Evolutionary conservation across 2,797 vertebrate species (phyloP).

Genomic region (Chloroceryle amazona): DNA sequence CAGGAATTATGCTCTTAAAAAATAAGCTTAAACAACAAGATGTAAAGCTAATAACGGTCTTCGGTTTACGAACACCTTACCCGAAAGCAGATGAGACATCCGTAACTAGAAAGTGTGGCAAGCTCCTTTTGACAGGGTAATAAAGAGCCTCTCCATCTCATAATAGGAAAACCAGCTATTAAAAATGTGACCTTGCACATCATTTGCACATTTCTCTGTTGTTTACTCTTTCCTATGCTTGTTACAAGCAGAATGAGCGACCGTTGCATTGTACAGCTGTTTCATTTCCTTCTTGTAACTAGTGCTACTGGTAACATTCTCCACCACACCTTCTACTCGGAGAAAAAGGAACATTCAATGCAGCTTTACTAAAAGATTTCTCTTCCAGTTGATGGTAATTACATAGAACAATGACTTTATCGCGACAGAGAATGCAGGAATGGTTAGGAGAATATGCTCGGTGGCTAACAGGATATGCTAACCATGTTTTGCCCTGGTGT

Average conservation of each 20-base stretch:
- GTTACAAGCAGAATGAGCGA: background rate
- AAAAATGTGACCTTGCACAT: background rate
- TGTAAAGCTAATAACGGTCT: slow-evolving; percentile 60
- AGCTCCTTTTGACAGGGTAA: background rate
- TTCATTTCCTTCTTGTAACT: background rate
- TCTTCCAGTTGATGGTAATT: slow-evolving; percentile 44
- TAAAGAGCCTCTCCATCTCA: background rate
- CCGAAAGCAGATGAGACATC: slow-evolving; percentile 13
- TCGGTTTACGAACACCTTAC: slow-evolving; percentile 48
- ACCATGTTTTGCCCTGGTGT: background rate
- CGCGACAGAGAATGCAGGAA: background rate
- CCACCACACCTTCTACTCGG: background rate
- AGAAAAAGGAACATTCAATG: slow-evolving; percentile 38
- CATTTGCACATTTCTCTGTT: background rate
- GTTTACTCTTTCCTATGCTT: background rate
- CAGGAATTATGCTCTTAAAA: slow-evolving; percentile 39
- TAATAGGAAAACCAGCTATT: background rate
- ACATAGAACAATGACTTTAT: slow-evolving; percentile 12
- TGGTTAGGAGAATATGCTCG: background rate
- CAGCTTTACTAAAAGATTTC: slow-evolving; percentile 26
- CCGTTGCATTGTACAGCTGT: background rate
- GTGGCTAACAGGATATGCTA: slow-evolving; percentile 24
- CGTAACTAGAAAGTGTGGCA: background rate
- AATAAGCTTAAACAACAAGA: slow-evolving; percentile 61
- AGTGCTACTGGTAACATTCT: background rate